These are phyloP conservation scores for Steatocranus sp. DNA, from an alignment of 2,797 vertebrate species.

Conservation along the genomic window DNA sequence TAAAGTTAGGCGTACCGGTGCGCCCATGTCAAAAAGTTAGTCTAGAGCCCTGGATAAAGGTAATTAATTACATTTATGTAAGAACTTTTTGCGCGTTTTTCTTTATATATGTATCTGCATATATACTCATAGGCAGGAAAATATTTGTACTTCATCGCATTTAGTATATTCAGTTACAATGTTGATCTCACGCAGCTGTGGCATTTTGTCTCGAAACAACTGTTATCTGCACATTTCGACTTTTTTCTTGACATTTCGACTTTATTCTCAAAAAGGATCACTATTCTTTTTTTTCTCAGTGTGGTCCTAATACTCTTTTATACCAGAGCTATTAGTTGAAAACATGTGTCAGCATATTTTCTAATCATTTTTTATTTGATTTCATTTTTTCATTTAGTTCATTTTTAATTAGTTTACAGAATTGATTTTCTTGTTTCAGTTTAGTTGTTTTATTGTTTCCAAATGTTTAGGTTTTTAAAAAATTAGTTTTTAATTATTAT, in stretches of 20 bases:
- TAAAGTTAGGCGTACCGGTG: no score
- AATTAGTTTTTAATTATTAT: not conserved
- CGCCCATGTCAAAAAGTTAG: no score
- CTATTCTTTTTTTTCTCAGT: not conserved
- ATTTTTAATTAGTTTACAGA: not conserved
- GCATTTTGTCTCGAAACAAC: not conserved
- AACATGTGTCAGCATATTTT: not conserved
- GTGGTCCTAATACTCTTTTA: not conserved
- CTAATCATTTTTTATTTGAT: not conserved
- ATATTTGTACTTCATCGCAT: not conserved
- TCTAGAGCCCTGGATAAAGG: no score
- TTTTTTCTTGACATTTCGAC: not conserved
- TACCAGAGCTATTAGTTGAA: not conserved
- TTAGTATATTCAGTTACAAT: not conserved
- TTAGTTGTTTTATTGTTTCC: not conserved
- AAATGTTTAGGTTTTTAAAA: accelerated
- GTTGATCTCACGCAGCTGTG: not conserved
- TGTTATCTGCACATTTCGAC: not conserved
- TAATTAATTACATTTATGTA: not conserved
- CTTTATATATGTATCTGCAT: not conserved
- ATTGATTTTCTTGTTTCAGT: not conserved
- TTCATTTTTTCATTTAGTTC: not conserved
- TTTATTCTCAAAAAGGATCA: accelerated
- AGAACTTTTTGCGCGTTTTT: not conserved
- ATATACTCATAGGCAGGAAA: not conserved